Evolutionary conservation across 2,113 vertebrate species (phyloP), one percentile per base, ranked within the genome.

Genomic region (Channa maculata): DNA sequence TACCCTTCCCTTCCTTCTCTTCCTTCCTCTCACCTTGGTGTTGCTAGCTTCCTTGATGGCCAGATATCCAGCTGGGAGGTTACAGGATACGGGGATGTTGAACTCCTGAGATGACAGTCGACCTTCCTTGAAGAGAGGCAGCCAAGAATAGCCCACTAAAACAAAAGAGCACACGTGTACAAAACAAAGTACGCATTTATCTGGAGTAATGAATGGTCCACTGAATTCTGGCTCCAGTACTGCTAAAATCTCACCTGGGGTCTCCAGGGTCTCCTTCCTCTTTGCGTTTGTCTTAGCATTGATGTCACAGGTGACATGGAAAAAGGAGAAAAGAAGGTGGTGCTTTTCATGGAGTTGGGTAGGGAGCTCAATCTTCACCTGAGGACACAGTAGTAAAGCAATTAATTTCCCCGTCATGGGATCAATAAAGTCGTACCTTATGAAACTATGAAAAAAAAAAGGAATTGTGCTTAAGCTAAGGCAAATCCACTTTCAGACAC

Each of bases 341-440:
- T 99, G 98, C 91, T 97, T 99, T 92, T 97, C 96, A 71, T 98
- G 96, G 65, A 99, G 96, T 61, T 98, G 96, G 69, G 96, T 98
- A 55, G 98, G 98, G 57, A 99, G 96, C 90, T 99, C 97, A 79
- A 99, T 95, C 95, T 99, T 99, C 85, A 97, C 96, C 98, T 99
- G 94, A 80, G 89, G 91, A 46, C n/a, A 62, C n/a, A 65, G 44
- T 0, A 24, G 24, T 24, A 24, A 24, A 24, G 24, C 24, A 24
- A 24, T 24, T 24, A 24, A 24, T 24, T 24, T 24, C 24, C 24
- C 24, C 1, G 24, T 24, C 24, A 24, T 24, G 24, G 24, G 24
- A 24, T 24, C 24, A 24, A 24, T 24, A 24, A 24, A 24, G 24
- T 24, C 24, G 24, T 24, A 24, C 24, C 24, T 24, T 24, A 24